These are phyloP conservation scores for Actinia tenebrosa DNA, from an alignment of 64 coral and sea anemone species.

Conservation along the genomic window DNA sequence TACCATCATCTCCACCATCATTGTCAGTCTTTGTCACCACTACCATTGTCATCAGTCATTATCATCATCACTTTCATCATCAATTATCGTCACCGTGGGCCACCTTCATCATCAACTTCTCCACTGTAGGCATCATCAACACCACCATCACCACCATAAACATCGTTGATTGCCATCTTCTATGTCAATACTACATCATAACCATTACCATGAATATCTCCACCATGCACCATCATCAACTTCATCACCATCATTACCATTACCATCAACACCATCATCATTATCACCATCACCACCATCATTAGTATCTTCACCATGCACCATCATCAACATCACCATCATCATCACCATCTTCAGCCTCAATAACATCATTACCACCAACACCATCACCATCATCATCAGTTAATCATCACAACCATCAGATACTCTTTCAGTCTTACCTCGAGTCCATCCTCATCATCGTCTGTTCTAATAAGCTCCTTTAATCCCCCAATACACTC, in stretches of 20 bases:
- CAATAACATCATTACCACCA: too few species aligned
- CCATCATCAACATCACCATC: neutral
- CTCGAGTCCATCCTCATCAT: slow-evolving; percentile 86
- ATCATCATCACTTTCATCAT: neutral
- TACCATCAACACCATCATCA: too few species aligned
- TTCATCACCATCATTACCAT: too few species aligned
- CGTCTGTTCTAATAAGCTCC: slow-evolving; percentile 81
- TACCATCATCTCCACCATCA: neutral
- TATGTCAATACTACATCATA: too few species aligned
- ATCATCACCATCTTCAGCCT: too few species aligned
- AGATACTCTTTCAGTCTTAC: neutral
- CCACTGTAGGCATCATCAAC: too few species aligned
- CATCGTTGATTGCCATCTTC: too few species aligned
- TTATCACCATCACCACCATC: neutral
- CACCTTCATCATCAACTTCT: neutral
- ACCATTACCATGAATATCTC: too few species aligned
- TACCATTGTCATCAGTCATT: neutral
- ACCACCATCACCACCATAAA: too few species aligned
- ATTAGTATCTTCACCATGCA: too few species aligned
- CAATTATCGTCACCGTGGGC: neutral
- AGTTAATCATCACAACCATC: neutral
- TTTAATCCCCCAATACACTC: slow-evolving; percentile 92
- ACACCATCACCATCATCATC: neutral
- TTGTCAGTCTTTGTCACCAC: neutral
- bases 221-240: neutral